Percentiles rank a stretch among this genome's conserved stretches.
Evolutionary conservation across 2,113 vertebrate species (phyloP).

Genomic region (Synchiropus splendidus): DNA sequence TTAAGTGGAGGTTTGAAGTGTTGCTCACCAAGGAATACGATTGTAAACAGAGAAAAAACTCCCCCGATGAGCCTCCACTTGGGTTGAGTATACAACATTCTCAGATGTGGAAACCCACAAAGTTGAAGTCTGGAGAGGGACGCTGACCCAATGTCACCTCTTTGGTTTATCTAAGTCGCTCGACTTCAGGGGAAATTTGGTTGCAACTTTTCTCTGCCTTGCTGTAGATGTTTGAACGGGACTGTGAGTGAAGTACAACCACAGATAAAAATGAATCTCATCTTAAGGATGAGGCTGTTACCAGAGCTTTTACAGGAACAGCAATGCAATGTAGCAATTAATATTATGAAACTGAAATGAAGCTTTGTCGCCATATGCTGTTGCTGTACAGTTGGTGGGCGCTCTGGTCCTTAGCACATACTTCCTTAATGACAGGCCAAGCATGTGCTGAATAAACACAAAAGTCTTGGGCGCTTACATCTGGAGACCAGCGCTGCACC

Average conservation of each 20-base stretch:
- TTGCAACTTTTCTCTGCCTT: too few relatives aligned
- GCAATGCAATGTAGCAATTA: too few relatives aligned
- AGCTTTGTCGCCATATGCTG: too few relatives aligned
- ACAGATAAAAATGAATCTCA: too few relatives aligned
- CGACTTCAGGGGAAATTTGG: too few relatives aligned
- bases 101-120: constrained; percentile 55
- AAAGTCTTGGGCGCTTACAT: constrained; percentile 41
- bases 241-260: too few relatives aligned
- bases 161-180: too few relatives aligned
- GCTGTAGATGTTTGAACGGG: too few relatives aligned
- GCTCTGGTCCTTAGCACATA: constrained; percentile 47
- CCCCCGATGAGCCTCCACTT: constrained; percentile 48
- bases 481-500: constrained; percentile 52
- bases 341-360: too few relatives aligned
- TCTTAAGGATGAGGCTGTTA: too few relatives aligned
- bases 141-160: constrained; percentile 35
- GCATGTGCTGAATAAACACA: constrained; percentile 56
- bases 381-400: constrained; percentile 24
- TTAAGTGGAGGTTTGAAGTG: constrained; percentile 70
- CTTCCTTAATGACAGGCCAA: constrained; percentile 56
- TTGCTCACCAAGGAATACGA: constrained; percentile 69
- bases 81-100: constrained; percentile 52
- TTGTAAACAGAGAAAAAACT: constrained; percentile 66
- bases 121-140: constrained; percentile 39
- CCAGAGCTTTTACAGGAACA: too few relatives aligned